phyloP scores from a whole-genome alignment of 2,888 invertebrate genomes.

The Melanotus villosus region DNA sequence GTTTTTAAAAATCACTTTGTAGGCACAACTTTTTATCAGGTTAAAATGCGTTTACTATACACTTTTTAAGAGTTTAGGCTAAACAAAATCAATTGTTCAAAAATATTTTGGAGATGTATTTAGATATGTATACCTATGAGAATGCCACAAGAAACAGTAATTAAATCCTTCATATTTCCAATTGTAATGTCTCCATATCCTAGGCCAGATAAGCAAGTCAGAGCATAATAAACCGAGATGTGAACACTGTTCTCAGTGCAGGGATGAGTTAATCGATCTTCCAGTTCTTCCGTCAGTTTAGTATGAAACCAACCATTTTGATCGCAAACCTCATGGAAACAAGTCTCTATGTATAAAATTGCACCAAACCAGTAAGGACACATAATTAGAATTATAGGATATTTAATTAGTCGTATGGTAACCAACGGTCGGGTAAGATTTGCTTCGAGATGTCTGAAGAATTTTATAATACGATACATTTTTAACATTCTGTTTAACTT shows the following conservation, averaged over 20 bases:
- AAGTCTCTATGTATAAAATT: slow-evolving; percentile 71
- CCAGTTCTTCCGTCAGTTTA: slow-evolving; percentile 45
- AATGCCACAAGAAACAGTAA: slow-evolving; percentile 45
- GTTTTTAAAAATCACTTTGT: too few species aligned
- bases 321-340: slow-evolving; percentile 69
- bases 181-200: slow-evolving; percentile 71
- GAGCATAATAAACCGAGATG: slow-evolving; percentile 69
- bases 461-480: slow-evolving; percentile 69
- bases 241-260: slow-evolving; percentile 61
- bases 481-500: slow-evolving; percentile 72
- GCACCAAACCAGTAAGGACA: slow-evolving; percentile 72
- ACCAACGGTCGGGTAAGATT: slow-evolving; percentile 57
- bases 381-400: slow-evolving; percentile 68
- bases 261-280: slow-evolving; percentile 30
- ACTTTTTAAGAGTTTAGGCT: too few species aligned
- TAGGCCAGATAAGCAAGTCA: slow-evolving; percentile 67
- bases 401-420: slow-evolving; percentile 66
- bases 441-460: slow-evolving; percentile 69
- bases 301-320: slow-evolving; percentile 69
- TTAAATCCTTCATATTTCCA: slow-evolving; percentile 68
- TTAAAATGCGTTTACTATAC: too few species aligned
- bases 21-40: too few species aligned
- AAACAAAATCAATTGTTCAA: too few species aligned
- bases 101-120: too few species aligned
- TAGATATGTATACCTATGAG: slow-evolving; percentile 47